Percentiles rank a stretch among this genome's conserved stretches.
Evolutionary conservation across 2,113 vertebrate genomes (phyloP).

Genomic region (Menidia beryllina): DNA sequence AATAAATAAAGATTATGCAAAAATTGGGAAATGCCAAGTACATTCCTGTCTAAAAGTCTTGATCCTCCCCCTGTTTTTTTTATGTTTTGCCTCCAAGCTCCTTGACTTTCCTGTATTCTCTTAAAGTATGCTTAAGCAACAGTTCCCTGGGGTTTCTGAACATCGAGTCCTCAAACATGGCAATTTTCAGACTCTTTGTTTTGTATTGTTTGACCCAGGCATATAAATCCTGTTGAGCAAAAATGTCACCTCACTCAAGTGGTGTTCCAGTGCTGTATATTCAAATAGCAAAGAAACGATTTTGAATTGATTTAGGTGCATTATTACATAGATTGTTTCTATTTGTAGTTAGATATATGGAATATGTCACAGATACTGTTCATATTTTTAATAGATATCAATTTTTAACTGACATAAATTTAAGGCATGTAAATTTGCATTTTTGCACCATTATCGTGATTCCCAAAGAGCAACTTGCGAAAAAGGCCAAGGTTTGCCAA

Average conservation of each 20-base stretch:
- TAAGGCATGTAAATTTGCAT: no score
- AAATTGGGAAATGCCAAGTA: not conserved
- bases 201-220: not conserved
- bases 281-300: not conserved
- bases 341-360: no score
- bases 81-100: not conserved
- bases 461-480: no score
- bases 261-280: no score
- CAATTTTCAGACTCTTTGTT: not conserved
- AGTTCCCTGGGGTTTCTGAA: not conserved
- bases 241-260: not conserved
- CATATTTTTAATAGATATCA: no score
- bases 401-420: no score
- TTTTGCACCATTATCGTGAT: no score
- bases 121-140: not conserved
- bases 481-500: no score
- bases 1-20: constrained; percentile 8
- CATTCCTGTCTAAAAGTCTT: no score
- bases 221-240: not conserved
- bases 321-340: no score
- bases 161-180: not conserved
- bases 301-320: not conserved
- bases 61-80: no score
- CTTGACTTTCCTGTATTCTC: not conserved
- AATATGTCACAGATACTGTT: no score